phyloP scores from a whole-genome alignment of 2,113 vertebrate genomes.

The Uria aalge region DNA sequence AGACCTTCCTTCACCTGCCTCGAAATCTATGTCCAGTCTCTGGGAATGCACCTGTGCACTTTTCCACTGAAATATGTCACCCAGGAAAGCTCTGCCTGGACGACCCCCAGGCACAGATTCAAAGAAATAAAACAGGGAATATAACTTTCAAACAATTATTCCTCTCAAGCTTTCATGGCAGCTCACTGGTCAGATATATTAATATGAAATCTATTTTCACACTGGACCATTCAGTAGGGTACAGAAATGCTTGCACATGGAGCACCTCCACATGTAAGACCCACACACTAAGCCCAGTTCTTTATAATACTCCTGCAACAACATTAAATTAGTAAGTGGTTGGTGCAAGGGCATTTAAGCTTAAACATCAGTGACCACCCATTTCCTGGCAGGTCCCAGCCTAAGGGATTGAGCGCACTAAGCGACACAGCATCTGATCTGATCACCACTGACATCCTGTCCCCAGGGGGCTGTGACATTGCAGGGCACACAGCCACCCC shows the following conservation, averaged over 20 bases:
- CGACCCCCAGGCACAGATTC: not conserved
- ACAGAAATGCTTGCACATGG: not conserved
- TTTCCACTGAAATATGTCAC: not conserved
- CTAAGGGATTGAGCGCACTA: not conserved
- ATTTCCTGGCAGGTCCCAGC: not conserved
- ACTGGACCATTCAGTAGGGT: not conserved
- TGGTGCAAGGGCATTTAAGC: not conserved
- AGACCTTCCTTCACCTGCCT: not conserved
- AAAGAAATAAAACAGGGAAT: not conserved
- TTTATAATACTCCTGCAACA: not conserved
- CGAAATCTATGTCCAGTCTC: not conserved
- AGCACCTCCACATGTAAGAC: not conserved
- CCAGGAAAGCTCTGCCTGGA: not conserved
- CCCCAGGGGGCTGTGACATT: not conserved
- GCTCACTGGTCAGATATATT: not conserved
- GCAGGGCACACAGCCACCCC: not conserved
- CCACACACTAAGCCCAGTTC: not conserved
- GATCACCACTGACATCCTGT: not conserved
- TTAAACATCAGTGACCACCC: not conserved
- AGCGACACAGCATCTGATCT: not conserved
- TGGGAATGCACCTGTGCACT: not conserved
- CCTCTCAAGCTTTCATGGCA: not conserved
- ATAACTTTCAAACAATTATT: not conserved
- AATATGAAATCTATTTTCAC: not conserved
- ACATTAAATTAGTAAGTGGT: not conserved